These are phyloP conservation scores for Tipula vernalis DNA, from an alignment of 2,888 invertebrate species.

Conservation along the genomic window DNA sequence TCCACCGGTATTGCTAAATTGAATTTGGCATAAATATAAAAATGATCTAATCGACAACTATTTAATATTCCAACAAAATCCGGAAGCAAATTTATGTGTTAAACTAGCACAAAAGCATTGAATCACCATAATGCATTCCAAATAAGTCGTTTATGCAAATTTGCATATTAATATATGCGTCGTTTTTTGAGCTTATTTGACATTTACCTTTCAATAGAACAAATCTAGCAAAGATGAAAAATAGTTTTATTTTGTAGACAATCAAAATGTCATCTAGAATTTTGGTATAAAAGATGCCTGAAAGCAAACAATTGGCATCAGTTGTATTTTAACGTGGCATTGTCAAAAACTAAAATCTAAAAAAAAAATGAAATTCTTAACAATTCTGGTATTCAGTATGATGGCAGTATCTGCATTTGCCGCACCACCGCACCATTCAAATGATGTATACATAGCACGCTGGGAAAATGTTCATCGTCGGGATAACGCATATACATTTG, in stretches of 20 bases:
- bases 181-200: too few relatives aligned
- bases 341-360: background rate
- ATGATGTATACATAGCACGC: background rate
- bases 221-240: too few relatives aligned
- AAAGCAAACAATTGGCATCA: background rate
- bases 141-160: too few relatives aligned
- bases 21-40: too few relatives aligned
- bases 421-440: background rate
- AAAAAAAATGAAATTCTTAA: background rate
- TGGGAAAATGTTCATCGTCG: background rate
- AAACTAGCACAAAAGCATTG: too few relatives aligned
- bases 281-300: background rate
- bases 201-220: too few relatives aligned
- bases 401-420: background rate
- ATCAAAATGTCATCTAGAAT: background rate
- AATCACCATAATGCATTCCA: too few relatives aligned
- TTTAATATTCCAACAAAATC: too few relatives aligned
- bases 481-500: background rate
- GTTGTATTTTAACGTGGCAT: background rate
- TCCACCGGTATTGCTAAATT: too few relatives aligned
- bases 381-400: background rate
- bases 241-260: background rate
- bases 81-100: too few relatives aligned
- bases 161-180: too few relatives aligned
- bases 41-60: too few relatives aligned